Base-by-base conservation (phyloP, 2,888 invertebrate species). In the Drosophila limbata region DNA sequence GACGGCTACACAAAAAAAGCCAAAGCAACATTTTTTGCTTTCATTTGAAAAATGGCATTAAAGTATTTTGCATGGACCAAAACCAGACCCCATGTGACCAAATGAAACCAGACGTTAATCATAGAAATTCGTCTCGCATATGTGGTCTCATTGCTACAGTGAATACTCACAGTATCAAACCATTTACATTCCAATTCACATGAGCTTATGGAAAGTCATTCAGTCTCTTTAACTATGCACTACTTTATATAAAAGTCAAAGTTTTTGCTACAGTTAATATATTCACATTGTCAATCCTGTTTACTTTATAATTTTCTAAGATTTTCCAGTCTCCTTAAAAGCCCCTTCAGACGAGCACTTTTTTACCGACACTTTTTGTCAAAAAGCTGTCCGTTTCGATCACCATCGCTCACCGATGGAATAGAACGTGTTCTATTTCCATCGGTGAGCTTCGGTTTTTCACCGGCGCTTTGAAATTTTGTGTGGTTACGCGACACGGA, bases 61-160 rank as follows among this genome's bases (percentile, higher is more conserved):
- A 63, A 56, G 47, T 69, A 81, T 86, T 86, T 82, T 77, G 84
- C 87, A 84, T 74, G 57, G 63, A 69, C 39, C 55, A 62, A 33
- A 37, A 37, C 40, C 17, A 40, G 40, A 39, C 40, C 28, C 28
- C 28, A 28, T 37, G 37, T 6, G 28, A 13, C 9, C 50, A 35
- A 35, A 25, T 5, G 28, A 72, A 65, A 61, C 42, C 57, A 57
- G 48, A 17, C 42, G 45, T 15, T 44, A 45, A 57, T 63, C 69
- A 62, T 45, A 21, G 40, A 57, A 44, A 73, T 73, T 57, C 33
- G 40, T 47, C 35, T 48, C 59, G 44, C 35, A 59, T 15, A 13
- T 40, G 47, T 19, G 52, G n/a, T 13, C 28, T 40, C 42, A 55
- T 45, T 39, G 53, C 39, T 53, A 76, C 73, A 78, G 75, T 69